Conservation (phyloP, 2,113 vertebrate genomes). For the Oplegnathus fasciatus region DNA sequence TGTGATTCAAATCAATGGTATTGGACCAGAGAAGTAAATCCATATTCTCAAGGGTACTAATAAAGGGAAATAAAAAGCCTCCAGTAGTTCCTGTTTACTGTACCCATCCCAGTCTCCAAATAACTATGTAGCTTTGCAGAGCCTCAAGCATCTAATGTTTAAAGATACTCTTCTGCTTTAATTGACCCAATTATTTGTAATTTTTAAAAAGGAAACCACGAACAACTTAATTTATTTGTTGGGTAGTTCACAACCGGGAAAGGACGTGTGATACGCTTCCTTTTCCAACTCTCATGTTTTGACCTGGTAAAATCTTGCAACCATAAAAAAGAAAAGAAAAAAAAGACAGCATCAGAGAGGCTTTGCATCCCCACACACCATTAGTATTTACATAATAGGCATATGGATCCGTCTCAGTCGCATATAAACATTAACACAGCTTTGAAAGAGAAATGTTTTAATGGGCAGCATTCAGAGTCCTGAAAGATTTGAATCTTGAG, state of each 20-base stretch:
- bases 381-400: not conserved
- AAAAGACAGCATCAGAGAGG: not conserved
- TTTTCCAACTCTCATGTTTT: too few species aligned
- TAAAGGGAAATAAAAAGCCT: not conserved
- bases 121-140: not conserved
- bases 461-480: not conserved
- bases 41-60: conserved; percentile 3
- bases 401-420: not conserved
- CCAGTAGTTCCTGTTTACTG: not conserved
- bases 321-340: not conserved
- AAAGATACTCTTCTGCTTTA: not conserved
- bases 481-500: not conserved
- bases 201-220: not conserved
- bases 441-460: not conserved
- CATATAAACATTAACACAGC: not conserved
- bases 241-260: not conserved
- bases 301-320: too few species aligned
- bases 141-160: not conserved
- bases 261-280: not conserved
- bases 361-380: not conserved
- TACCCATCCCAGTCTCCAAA: not conserved
- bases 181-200: not conserved
- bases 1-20: conserved; percentile 23
- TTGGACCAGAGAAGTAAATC: conserved; percentile 20
- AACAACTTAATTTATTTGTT: not conserved